These are phyloP conservation scores for Alfaro cultratus DNA, from an alignment of 2,797 vertebrate genomes.

Conservation along the genomic window DNA sequence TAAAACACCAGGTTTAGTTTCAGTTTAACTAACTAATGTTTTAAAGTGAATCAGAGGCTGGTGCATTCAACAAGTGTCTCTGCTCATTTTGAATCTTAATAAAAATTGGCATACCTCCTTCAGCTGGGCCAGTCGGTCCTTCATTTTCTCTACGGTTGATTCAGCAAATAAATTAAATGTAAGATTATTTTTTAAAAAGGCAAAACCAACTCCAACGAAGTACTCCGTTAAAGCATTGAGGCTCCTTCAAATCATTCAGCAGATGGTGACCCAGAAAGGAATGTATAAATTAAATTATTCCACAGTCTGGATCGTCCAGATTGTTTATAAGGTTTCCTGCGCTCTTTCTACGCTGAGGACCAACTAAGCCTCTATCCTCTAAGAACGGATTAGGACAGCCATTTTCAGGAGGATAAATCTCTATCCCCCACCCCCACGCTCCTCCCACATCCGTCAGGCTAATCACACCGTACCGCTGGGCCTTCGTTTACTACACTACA, in stretches of 20 bases:
- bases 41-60: not conserved
- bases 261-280: not conserved
- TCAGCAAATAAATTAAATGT: not conserved
- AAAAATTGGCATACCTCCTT: slow-evolving; percentile 73
- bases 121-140: slow-evolving; percentile 83
- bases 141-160: slow-evolving; percentile 67
- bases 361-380: slow-evolving; percentile 77
- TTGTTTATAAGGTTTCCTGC: slow-evolving; percentile 30
- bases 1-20: not conserved
- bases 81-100: not conserved
- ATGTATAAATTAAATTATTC: not conserved
- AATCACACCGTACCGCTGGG: not conserved
- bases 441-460: slow-evolving; percentile 6
- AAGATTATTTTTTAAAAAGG: not conserved
- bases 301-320: not conserved
- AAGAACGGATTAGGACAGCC: slow-evolving; percentile 74
- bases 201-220: not conserved
- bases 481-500: not conserved
- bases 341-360: slow-evolving; percentile 53
- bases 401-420: slow-evolving; percentile 63
- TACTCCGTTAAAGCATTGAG: slow-evolving; percentile 35
- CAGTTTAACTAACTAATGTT: not conserved
- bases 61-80: slow-evolving; percentile 17
- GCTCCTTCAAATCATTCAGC: slow-evolving; percentile 26
- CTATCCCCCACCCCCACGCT: slow-evolving; percentile 2